Conservation (phyloP, 2,113 vertebrate species). For the Pungitius pungitius region DNA sequence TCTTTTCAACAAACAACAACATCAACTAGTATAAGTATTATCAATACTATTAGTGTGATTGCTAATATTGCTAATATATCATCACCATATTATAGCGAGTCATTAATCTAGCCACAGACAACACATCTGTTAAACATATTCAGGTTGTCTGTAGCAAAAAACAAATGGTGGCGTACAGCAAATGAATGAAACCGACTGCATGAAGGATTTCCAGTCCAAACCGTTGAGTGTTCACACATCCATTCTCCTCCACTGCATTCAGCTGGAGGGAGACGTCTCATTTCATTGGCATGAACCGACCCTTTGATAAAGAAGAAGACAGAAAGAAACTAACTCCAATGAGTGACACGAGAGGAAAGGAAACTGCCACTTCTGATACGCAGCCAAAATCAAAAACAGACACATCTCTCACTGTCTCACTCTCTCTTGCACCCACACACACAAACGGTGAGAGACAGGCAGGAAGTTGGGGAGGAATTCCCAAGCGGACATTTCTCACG, state of each 20-base stretch:
- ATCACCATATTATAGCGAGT: background rate
- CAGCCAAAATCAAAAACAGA: conserved; percentile 14
- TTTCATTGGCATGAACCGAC: background rate
- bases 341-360: background rate
- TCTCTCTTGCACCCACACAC: conserved; percentile 13
- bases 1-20: background rate
- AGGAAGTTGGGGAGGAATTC: conserved; percentile 77
- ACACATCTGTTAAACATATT: background rate
- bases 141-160: background rate
- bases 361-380: conserved; percentile 6
- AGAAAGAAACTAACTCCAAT: background rate
- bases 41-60: background rate
- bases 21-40: background rate
- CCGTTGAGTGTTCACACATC: background rate
- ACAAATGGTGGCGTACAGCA: no score
- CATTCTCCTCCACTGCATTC: background rate
- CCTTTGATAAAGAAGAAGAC: background rate
- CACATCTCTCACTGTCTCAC: background rate
- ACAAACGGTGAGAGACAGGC: conserved; percentile 55
- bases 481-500: conserved; percentile 87
- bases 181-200: background rate
- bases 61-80: no score
- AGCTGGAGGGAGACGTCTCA: background rate
- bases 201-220: background rate
- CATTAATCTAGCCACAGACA: background rate